phyloP scores from a whole-genome alignment of 2,797 vertebrate species.

The Enoplosus armatus region DNA sequence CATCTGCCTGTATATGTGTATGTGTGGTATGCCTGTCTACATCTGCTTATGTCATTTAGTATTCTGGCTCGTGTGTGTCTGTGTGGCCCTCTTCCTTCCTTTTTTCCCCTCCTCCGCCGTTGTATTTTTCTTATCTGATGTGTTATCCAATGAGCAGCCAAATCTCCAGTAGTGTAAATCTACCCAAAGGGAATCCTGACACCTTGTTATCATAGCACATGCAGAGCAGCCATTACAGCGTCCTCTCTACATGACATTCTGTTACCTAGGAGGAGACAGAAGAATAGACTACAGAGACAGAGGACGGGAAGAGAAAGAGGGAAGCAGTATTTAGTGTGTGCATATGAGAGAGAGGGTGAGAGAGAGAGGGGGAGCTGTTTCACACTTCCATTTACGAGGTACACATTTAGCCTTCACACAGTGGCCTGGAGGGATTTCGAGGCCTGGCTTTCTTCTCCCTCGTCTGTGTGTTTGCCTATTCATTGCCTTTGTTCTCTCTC shows the following conservation, averaged over 20 bases:
- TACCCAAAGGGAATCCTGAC: conserved; percentile 62
- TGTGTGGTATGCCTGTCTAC: neutral
- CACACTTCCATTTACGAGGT: conserved; percentile 48
- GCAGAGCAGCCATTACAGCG: conserved; percentile 52
- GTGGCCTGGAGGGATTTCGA: conserved; percentile 53
- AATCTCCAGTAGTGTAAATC: conserved; percentile 70
- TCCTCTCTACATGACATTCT: conserved; percentile 61
- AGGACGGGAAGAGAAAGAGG: conserved; percentile 24
- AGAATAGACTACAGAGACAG: conserved; percentile 26
- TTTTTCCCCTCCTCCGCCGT: neutral
- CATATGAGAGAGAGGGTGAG: neutral
- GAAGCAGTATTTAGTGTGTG: conserved; percentile 22
- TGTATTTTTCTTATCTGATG: conserved; percentile 59
- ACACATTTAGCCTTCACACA: conserved; percentile 65
- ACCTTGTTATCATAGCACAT: conserved; percentile 75
- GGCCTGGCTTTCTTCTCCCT: conserved; percentile 43
- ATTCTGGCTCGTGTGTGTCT: conserved; percentile 34
- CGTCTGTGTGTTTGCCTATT: conserved; percentile 35
- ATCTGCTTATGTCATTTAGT: conserved; percentile 21
- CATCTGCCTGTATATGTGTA: neutral
- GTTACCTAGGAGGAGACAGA: conserved; percentile 43
- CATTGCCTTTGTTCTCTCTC: conserved; percentile 35
- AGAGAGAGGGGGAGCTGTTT: conserved; percentile 23
- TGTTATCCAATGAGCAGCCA: conserved; percentile 60
- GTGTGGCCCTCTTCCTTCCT: conserved; percentile 36